Evolutionary conservation across 2,888 invertebrate species (phyloP), one percentile per base, ranked within the genome.

Genomic region (Scaeva pyrastri): DNA sequence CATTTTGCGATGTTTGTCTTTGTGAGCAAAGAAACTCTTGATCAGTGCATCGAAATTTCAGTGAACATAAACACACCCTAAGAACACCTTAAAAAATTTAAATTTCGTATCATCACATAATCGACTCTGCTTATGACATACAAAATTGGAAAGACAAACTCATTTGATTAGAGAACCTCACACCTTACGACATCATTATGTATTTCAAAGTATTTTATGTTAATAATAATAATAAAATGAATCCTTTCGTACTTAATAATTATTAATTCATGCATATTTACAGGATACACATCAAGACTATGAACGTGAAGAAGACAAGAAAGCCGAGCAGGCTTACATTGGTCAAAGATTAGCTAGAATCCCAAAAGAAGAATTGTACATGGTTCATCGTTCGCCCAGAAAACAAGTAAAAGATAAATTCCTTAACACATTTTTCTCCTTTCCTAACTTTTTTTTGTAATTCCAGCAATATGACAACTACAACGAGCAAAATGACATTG

Each of bases 321-420:
- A 90, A 89, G 89, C 90, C 71, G 91, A 91, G 81, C 91, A 91
- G 77, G 90, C 92, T 19, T 93, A 93, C 78, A 92, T 93, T 88
- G 93, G 93, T 10, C 92, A 92, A 86, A 90, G 93, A 81, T 88
- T 93, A 88, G 93, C 93, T 88, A 91, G 92, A 89, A 90, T 91
- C 87, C 91, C 92, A 87, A 92, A 92, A 88, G 91, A 92, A 64
- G 92, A 92, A 79, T 88, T 91, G 11, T 91, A 91, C 68, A 88
- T 92, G 90, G 90, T 92, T 48, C 92, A 92, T 85, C 90, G 90
- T 36, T 91, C 92, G 21, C 91, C 92, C 2, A 89, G 89, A 64
- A 91, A 91, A 79, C 91, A 90, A 89, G 91, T 91, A 72, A 89
- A n/a, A n/a, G n/a, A n/a, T n/a, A n/a, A n/a, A n/a, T n/a, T n/a